phyloP scores from a whole-genome alignment of 2,888 invertebrate genomes.

The Leptogaster cylindrica region DNA sequence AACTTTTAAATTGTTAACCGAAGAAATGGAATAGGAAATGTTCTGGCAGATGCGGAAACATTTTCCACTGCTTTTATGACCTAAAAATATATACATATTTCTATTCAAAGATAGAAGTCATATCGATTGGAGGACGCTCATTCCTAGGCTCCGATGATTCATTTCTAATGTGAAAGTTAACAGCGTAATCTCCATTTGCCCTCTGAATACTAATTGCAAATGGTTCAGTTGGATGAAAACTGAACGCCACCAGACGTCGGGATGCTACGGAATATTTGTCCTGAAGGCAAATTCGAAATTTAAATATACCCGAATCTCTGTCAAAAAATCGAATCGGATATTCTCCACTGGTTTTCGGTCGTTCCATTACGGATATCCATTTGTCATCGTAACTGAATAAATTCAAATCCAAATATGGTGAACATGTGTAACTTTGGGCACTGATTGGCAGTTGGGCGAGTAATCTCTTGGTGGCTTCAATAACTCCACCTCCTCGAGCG shows the following conservation, averaged over 20 bases:
- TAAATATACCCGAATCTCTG: conserved; percentile 78
- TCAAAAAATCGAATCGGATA: conserved; percentile 90
- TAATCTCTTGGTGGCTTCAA: conserved; percentile 87
- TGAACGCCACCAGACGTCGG: conserved; percentile 88
- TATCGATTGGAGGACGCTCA: too few species aligned
- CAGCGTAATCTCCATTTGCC: conserved; percentile 90
- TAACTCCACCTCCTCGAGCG: conserved; percentile 87
- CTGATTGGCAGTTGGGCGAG: conserved; percentile 92
- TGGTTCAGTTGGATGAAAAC: conserved; percentile 95
- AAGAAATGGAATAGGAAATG: too few species aligned
- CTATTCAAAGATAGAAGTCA: too few species aligned
- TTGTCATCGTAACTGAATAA: conserved; percentile 95
- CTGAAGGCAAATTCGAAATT: conserved; percentile 85
- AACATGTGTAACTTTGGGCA: conserved; percentile 90
- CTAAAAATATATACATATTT: too few species aligned
- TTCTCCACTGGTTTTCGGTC: conserved; percentile 91
- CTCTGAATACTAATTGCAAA: conserved; percentile 95
- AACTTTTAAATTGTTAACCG: too few species aligned
- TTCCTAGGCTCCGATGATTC: too few species aligned
- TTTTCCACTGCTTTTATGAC: too few species aligned
- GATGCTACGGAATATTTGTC: conserved; percentile 69
- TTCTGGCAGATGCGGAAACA: too few species aligned
- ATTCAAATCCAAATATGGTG: conserved; percentile 90
- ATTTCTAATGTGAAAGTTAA: conserved; percentile 91
- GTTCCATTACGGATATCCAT: conserved; percentile 93